Base-by-base conservation (phyloP, 2,888 invertebrate species). In the Bibio marci region DNA sequence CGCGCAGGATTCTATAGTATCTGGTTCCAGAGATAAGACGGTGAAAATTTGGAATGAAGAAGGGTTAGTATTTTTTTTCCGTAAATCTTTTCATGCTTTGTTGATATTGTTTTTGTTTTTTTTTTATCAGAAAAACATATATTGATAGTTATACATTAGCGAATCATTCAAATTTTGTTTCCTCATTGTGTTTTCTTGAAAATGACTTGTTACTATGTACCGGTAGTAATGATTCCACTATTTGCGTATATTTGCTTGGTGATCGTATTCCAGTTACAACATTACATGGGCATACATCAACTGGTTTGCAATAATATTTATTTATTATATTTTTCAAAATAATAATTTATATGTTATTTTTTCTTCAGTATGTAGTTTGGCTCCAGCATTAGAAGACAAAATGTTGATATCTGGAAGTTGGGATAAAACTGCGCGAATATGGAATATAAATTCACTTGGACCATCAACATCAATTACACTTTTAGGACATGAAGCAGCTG, bases 351-450 rank as follows among this genome's bases (percentile, higher is more conserved):
- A 12, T n/a, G n/a, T n/a, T n/a, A n/a, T n/a, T 12, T 18, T 22
- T 11, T 34, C 2, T 2, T 58, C 56, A 51, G 72, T 73, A 0
- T 70, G 71, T 48, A 54, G 62, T 22, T 53, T 73, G 37, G 53
- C 63, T 0, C 59, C 58, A 19, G 69, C 67, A 1, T 45, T 61
- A 1, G 53, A 59, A 40, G 54, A 65, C 37, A 71, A 70, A 37
- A 65, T 71, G 10, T 64, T 87, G 50, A 59, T 80, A 39, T 90
- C 87, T 53, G 85, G 90, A 31, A 94, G 94, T 35, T 95, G 95
- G 94, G 95, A 97, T 56, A 73, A 71, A 46, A 81, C 85, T 4
- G 90, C 85, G 0, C 78, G 80, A 52, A 65, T 88, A 35, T 95
- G 95, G 92, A 66, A 65, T 37, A 47, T 80, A 3, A 66, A 65